phyloP scores from a whole-genome alignment of 2,888 invertebrate genomes.

The Patella pellucida region DNA sequence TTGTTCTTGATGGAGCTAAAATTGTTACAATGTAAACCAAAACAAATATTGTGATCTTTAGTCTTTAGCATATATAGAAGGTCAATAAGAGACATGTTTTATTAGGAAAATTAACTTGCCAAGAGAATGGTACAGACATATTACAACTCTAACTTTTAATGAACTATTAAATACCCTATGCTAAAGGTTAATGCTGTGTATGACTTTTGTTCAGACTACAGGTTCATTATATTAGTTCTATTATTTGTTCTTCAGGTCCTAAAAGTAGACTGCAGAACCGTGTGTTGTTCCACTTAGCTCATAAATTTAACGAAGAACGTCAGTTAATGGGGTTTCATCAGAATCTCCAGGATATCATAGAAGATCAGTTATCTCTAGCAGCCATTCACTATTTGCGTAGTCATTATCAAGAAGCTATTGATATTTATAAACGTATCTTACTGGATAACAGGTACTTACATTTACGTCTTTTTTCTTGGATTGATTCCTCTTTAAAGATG shows the following conservation, averaged over 20 bases:
- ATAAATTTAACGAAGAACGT: constrained; percentile 91
- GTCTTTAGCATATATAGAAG: no score
- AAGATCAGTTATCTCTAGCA: constrained; percentile 95
- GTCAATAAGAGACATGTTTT: no score
- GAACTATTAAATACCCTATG: no score
- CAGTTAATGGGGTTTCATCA: constrained; percentile 87
- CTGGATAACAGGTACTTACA: constrained; percentile 85
- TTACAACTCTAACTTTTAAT: no score
- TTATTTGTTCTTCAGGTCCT: constrained; percentile 53
- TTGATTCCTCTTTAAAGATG: neutral
- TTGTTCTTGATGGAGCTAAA: no score
- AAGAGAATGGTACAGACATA: no score
- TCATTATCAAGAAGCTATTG: constrained; percentile 98
- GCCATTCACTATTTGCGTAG: constrained; percentile 95
- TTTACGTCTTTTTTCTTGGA: neutral
- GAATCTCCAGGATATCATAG: constrained; percentile 86
- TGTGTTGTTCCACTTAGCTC: constrained; percentile 90
- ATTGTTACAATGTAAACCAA: no score
- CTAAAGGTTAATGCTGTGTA: no score
- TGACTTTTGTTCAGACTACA: no score
- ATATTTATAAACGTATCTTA: constrained; percentile 94
- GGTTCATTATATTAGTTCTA: neutral
- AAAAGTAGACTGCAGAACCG: constrained; percentile 81
- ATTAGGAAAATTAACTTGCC: no score
- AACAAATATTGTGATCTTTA: no score